Conservation (phyloP, 35 echinoderm and acorn worm species). For the Heliocidaris erythrogramma region DNA sequence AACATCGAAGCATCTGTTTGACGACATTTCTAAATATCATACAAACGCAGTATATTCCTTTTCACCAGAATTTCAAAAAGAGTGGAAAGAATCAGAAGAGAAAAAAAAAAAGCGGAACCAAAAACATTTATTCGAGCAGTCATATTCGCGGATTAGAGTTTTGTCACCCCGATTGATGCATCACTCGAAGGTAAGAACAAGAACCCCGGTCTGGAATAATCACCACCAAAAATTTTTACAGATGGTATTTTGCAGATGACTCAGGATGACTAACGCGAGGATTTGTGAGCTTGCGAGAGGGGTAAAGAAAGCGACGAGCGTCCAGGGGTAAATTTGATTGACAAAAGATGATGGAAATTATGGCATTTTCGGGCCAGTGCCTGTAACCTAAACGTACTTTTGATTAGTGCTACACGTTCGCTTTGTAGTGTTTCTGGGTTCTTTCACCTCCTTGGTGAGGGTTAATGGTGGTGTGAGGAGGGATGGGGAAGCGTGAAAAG, state of each 20-base stretch:
- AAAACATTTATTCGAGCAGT: neutral
- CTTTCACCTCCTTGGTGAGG: neutral
- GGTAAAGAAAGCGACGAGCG: neutral
- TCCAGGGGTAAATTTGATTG: constrained; percentile 3
- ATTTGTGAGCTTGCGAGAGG: constrained; percentile 12
- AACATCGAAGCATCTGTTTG: too few species aligned
- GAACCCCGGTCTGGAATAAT: neutral
- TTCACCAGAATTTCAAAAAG: too few species aligned
- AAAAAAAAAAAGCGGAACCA: neutral
- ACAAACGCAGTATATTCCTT: neutral
- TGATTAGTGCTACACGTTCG: neutral
- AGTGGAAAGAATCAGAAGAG: neutral
- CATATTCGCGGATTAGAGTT: neutral
- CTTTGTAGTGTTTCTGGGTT: neutral
- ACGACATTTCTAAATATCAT: too few species aligned
- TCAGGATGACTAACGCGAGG: constrained; percentile 28
- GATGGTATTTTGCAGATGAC: constrained; percentile 36
- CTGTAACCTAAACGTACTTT: constrained; percentile 43
- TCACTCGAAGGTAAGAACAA: neutral
- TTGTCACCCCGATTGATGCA: neutral
- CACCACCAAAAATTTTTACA: neutral
- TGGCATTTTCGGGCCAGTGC: constrained; percentile 24
- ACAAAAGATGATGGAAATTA: constrained; percentile 24
- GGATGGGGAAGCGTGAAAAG: neutral
- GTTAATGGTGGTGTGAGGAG: neutral